Percentiles rank a stretch among this genome's conserved stretches.
Evolutionary conservation across 2,113 vertebrate genomes (phyloP).

Genomic region (Brachyhypopomus gauderio): DNA sequence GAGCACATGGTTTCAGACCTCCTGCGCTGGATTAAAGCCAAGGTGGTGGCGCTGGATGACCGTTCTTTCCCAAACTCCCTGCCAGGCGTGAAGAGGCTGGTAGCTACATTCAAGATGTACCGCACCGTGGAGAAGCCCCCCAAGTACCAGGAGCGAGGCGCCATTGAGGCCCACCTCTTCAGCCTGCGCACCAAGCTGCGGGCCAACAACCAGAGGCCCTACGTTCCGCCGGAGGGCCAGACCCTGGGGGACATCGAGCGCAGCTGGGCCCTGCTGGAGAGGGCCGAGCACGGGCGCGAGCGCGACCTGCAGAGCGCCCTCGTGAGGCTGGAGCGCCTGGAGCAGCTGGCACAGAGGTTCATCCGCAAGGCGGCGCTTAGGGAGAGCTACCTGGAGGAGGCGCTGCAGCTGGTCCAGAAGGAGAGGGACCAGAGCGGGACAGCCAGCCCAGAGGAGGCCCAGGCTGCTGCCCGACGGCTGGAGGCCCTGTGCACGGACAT

Average conservation of each 20-base stretch:
- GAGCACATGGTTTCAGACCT: slow-evolving; percentile 80
- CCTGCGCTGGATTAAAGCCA: slow-evolving; percentile 82
- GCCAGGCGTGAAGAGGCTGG: slow-evolving; percentile 78
- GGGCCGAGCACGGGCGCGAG: slow-evolving; percentile 76
- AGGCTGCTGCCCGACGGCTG: slow-evolving; percentile 77
- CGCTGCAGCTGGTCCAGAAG: slow-evolving; percentile 73
- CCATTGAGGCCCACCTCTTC: slow-evolving; percentile 86
- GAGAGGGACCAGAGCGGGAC: slow-evolving; percentile 67
- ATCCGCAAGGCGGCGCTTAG: slow-evolving; percentile 81
- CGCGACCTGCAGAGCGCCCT: slow-evolving; percentile 76
- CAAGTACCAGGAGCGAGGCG: slow-evolving; percentile 84
- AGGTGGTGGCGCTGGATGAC: slow-evolving; percentile 79
- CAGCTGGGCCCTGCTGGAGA: slow-evolving; percentile 77
- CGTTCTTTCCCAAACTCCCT: slow-evolving; percentile 83
- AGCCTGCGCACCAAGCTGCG: slow-evolving; percentile 81
- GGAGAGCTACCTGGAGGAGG: slow-evolving; percentile 82
- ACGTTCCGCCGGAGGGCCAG: slow-evolving; percentile 78
- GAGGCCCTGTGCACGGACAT: slow-evolving; percentile 82
- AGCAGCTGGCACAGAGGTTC: slow-evolving; percentile 84
- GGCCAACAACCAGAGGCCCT: slow-evolving; percentile 82
- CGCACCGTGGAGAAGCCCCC: slow-evolving; percentile 86
- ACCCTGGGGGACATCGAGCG: slow-evolving; percentile 79
- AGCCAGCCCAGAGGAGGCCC: slow-evolving; percentile 66
- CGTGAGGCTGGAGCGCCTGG: slow-evolving; percentile 81
- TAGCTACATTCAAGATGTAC: slow-evolving; percentile 83